Base-by-base conservation (phyloP, 2,113 vertebrate species). In the Falco punctatus region DNA sequence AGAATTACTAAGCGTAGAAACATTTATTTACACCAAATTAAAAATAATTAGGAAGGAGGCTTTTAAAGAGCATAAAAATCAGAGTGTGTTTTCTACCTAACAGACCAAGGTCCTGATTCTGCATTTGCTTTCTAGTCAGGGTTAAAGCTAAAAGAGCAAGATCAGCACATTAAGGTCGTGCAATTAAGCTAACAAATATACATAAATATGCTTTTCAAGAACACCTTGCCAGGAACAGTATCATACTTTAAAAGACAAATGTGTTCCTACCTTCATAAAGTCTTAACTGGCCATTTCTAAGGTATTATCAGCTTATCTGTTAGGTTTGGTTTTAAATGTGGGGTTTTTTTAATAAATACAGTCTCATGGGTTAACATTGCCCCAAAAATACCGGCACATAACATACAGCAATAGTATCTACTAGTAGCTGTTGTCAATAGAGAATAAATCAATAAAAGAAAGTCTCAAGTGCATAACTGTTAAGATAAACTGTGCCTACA, bases 121-220 rank as follows among this genome's bases (percentile, higher is more conserved):
- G 21, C 48, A 57, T 40, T 72, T 49, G 46, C 69, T 52, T 82
- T 74, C 54, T n/a, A 83, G 10, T 11, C 54, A 8, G 13, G 21
- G 16, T 65, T 81, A 58, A 46, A 40, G 59, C 35, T 28, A 19
- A 3, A 67, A 5, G 13, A n/a, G 30, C 21, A 75, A 12, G 8
- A 52, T 62, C 40, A 28, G 48, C 35, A 9, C 62, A 22, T 14
- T 42, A 10, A 52, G 54, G 49, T 61, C 20, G 27, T 62, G 19
- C 30, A 57, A 1, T 14, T 5, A 19, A 20, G 14, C 57, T 11
- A 55, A 69, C 0, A 1, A 40, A 32, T 1, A 11, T 35, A 42
- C 9, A 10, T 23, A 51, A 12, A 38, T 23, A 28, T 0, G 26
- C 12, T 70, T 73, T 33, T 23, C 67, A 61, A 44, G 33, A 15